Percentiles rank a stretch among this genome's conserved stretches.
Evolutionary conservation across 2,888 invertebrate species (phyloP).

Genomic region (Nematopogon swammerdamellus): DNA sequence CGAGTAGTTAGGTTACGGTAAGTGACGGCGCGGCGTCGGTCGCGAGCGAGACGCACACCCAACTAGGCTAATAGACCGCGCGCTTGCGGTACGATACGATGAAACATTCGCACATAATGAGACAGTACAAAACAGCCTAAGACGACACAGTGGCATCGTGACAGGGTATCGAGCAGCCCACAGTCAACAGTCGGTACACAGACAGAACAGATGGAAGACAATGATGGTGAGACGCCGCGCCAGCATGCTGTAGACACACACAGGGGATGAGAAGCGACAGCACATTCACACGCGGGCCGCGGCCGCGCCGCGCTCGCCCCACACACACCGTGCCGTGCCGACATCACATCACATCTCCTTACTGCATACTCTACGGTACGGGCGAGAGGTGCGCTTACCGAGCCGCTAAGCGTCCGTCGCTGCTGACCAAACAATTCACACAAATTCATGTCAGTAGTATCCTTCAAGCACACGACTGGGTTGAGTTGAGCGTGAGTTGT

Average conservation of each 20-base stretch:
- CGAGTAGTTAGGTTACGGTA: too few species aligned
- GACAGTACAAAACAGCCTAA: constrained; percentile 35
- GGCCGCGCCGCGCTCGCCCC: neutral
- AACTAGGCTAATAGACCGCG: neutral
- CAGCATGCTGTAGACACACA: constrained; percentile 53
- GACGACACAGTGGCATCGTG: constrained; percentile 44
- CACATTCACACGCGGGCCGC: constrained; percentile 5
- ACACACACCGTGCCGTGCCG: constrained; percentile 25
- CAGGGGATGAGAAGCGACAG: constrained; percentile 42
- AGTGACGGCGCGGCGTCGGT: too few species aligned
- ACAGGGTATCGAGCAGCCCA: constrained; percentile 43
- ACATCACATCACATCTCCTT: constrained; percentile 47
- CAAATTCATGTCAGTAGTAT: constrained; percentile 51
- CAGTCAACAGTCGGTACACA: constrained; percentile 42
- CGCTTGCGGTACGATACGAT: constrained; percentile 21
- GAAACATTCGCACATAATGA: constrained; percentile 50
- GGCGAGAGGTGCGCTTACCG: constrained; percentile 36
- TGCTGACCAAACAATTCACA: constrained; percentile 56
- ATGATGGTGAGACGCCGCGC: constrained; percentile 42
- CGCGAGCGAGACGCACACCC: too few species aligned
- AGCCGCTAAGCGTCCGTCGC: constrained; percentile 54
- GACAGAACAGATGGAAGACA: constrained; percentile 46
- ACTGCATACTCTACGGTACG: constrained; percentile 12
- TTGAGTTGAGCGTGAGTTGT: too few species aligned
- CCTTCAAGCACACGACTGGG: constrained; percentile 36